A percentile compares a stretch with the other conserved stretches of the same genome.
phyloP scores from a whole-genome alignment of 1,140 invertebrate genomes.

The Scylla paramamosain region DNA sequence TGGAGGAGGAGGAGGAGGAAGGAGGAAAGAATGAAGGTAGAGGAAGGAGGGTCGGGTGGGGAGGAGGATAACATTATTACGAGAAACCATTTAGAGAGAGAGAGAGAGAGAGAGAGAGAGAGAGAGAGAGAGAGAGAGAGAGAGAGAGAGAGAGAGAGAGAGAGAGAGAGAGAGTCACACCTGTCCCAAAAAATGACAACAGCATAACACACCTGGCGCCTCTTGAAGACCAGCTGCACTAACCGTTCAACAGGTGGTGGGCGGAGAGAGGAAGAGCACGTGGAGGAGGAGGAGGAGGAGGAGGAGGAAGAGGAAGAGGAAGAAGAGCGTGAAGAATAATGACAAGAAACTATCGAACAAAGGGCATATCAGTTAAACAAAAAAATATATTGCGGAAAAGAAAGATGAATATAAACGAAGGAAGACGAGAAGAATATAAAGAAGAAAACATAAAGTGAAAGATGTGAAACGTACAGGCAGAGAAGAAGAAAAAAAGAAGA shows the following conservation, averaged over 20 bases:
- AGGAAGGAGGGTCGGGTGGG: background rate
- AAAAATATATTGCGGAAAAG: too few species aligned
- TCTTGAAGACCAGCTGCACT: background rate
- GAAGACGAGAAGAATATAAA: too few species aligned
- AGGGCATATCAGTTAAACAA: too few species aligned
- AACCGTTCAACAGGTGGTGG: background rate
- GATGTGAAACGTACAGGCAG: too few species aligned
- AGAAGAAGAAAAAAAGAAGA: too few species aligned
- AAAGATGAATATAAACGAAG: too few species aligned
- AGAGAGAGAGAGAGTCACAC: constrained; percentile 7
- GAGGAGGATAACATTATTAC: background rate
- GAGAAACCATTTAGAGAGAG: background rate
- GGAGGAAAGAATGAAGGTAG: background rate
- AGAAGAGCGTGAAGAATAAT: background rate
- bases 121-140: too few species aligned
- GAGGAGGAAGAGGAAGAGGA: background rate
- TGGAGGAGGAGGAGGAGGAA: too few species aligned
- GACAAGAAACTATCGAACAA: too few species aligned
- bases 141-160: background rate
- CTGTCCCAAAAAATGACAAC: background rate
- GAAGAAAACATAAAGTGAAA: too few species aligned
- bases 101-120: too few species aligned
- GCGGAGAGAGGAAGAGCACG: background rate
- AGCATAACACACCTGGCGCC: background rate
- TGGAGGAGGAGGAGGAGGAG: background rate